Conservation (phyloP, 2,888 invertebrate genomes). For the Tetheella fluctuosa region DNA sequence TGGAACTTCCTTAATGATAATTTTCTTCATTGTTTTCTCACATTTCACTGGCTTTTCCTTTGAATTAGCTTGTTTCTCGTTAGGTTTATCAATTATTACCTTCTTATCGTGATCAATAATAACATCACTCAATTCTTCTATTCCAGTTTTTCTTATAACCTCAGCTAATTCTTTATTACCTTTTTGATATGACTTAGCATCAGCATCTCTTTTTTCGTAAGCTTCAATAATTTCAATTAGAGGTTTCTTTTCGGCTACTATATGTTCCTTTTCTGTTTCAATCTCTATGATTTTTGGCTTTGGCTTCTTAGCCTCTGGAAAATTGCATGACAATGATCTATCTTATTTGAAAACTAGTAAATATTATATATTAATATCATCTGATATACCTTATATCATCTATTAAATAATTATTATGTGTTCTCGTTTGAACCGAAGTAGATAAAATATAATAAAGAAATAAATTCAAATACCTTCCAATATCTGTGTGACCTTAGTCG, state of each 20-base stretch:
- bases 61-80: neutral
- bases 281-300: constrained; percentile 45
- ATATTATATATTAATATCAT: no score
- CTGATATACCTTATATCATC: no score
- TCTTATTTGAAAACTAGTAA: no score
- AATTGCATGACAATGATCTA: neutral
- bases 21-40: constrained; percentile 40
- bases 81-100: constrained; percentile 38
- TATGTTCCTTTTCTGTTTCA: constrained; percentile 32
- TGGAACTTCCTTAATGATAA: constrained; percentile 45
- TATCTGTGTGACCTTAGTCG: constrained; percentile 40
- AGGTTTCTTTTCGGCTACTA: constrained; percentile 56
- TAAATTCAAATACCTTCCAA: constrained; percentile 44
- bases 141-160: constrained; percentile 33
- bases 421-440: no score
- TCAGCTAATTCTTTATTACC: constrained; percentile 20
- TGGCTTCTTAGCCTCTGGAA: constrained; percentile 38
- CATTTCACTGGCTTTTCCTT: constrained; percentile 3
- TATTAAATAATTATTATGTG: no score
- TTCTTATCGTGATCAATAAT: constrained; percentile 61
- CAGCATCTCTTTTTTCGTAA: constrained; percentile 36
- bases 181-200: constrained; percentile 28
- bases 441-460: neutral
- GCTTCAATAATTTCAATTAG: constrained; percentile 65
- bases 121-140: constrained; percentile 46